Conservation (phyloP, 1,140 invertebrate species). For the Drosophila prosaltans region DNA sequence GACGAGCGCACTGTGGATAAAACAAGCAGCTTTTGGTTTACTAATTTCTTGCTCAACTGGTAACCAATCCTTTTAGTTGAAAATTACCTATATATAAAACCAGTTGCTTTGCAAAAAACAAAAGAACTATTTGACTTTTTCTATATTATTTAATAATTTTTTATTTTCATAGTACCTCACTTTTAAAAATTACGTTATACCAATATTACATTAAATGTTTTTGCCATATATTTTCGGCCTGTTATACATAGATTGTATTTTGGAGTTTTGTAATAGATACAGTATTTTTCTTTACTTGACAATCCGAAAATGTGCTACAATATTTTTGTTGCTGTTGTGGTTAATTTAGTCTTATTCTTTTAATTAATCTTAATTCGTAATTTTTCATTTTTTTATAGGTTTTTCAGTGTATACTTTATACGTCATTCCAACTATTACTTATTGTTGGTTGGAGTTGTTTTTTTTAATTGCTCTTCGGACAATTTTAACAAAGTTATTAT, state of each 20-base stretch:
- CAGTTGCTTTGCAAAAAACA: background rate
- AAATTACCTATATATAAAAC: no score
- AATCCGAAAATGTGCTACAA: constrained; percentile 76
- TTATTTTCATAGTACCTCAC: constrained; percentile 77
- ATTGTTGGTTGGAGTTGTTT: constrained; percentile 46
- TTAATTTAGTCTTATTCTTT: constrained; percentile 70
- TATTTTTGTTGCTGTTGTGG: constrained; percentile 57
- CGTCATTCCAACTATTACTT: constrained; percentile 18
- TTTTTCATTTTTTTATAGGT: constrained; percentile 19
- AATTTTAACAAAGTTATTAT: constrained; percentile 80
- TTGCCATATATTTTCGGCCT: constrained; percentile 53
- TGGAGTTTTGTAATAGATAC: constrained; percentile 55
- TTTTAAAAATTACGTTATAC: constrained; percentile 79
- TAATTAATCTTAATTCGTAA: constrained; percentile 49
- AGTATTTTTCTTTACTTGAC: constrained; percentile 70
- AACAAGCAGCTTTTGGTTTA: no score
- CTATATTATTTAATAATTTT: constrained; percentile 79
- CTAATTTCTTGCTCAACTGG: no score
- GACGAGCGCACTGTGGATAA: no score
- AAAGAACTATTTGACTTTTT: background rate
- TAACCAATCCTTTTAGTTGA: no score
- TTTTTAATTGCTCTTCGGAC: constrained; percentile 79
- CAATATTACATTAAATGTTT: constrained; percentile 81
- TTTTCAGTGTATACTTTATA: constrained; percentile 52
- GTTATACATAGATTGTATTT: constrained; percentile 60